Conservation (phyloP, 2,113 vertebrate species). For the Cephalopholis sonnerati region DNA sequence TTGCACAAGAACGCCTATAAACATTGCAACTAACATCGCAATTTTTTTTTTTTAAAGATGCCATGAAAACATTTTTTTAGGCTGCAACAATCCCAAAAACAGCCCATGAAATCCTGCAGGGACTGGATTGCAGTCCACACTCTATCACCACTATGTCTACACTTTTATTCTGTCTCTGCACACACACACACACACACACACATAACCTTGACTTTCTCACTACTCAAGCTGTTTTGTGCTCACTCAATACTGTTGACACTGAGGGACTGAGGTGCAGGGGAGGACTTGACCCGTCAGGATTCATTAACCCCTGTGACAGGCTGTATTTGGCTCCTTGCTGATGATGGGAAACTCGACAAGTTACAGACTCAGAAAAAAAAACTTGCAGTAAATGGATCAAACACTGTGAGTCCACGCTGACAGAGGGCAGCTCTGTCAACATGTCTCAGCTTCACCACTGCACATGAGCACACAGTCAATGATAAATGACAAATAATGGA, state of each 20-base stretch:
- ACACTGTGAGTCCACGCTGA: background rate
- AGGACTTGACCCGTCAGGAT: background rate
- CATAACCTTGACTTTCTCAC: background rate
- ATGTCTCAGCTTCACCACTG: background rate
- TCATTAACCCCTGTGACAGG: background rate
- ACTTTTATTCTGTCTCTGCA: background rate
- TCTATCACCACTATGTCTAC: background rate
- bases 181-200: too few species aligned
- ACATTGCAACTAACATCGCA: too few species aligned
- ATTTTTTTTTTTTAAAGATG: too few species aligned
- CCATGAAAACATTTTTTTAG: too few species aligned
- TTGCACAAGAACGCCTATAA: too few species aligned
- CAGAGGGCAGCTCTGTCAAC: background rate
- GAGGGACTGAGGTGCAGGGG: background rate
- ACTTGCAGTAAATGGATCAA: background rate
- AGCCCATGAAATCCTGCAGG: too few species aligned
- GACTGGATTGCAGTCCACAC: background rate
- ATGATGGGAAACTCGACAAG: background rate
- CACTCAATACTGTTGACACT: background rate
- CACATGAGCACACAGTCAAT: background rate
- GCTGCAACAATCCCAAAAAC: too few species aligned
- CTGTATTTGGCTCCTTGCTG: background rate
- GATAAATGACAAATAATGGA: background rate
- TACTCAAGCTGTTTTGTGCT: conserved; percentile 19
- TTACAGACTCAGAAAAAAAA: background rate